Conservation (phyloP, 2,888 invertebrate species). For the Lysandra bellargus region DNA sequence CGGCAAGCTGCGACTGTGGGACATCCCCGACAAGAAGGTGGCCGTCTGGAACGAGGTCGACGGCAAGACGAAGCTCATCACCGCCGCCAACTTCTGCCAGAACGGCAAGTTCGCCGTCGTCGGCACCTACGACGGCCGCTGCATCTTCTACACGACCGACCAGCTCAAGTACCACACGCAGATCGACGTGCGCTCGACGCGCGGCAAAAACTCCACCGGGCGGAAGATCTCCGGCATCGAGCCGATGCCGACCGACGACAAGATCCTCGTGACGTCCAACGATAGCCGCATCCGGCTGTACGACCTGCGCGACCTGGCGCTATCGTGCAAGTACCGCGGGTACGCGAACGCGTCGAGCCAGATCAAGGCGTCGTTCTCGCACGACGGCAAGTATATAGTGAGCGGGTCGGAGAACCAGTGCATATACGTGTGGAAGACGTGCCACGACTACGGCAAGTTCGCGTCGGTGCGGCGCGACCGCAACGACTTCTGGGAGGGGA, state of each 20-base stretch:
- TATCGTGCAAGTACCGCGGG: slow-evolving; percentile 96
- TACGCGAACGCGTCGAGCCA: slow-evolving; percentile 97
- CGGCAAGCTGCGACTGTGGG: slow-evolving; percentile 99
- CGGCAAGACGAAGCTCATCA: slow-evolving; percentile 96
- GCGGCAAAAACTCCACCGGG: slow-evolving; percentile 97
- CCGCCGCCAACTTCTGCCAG: slow-evolving; percentile 98
- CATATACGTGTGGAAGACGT: slow-evolving; percentile 98
- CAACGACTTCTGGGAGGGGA: slow-evolving; percentile 98
- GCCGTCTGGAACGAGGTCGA: slow-evolving; percentile 98
- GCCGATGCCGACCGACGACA: slow-evolving; percentile 96
- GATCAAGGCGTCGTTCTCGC: slow-evolving; percentile 98
- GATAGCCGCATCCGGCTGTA: slow-evolving; percentile 98
- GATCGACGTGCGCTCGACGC: slow-evolving; percentile 95
- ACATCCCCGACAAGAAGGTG: slow-evolving; percentile 99
- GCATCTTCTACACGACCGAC: slow-evolving; percentile 99
- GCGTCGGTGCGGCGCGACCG: slow-evolving; percentile 94
- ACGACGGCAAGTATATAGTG: slow-evolving; percentile 97
- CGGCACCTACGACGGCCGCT: slow-evolving; percentile 98
- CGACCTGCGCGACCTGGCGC: slow-evolving; percentile 95
- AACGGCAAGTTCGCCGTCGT: slow-evolving; percentile 99
- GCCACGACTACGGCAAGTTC: slow-evolving; percentile 97
- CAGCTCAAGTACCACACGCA: slow-evolving; percentile 99
- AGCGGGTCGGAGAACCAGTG: slow-evolving; percentile 99
- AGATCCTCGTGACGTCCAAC: slow-evolving; percentile 97
- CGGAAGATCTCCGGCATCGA: slow-evolving; percentile 98